phyloP scores from a whole-genome alignment of 2,797 vertebrate genomes.

The Astyanax mexicanus region DNA sequence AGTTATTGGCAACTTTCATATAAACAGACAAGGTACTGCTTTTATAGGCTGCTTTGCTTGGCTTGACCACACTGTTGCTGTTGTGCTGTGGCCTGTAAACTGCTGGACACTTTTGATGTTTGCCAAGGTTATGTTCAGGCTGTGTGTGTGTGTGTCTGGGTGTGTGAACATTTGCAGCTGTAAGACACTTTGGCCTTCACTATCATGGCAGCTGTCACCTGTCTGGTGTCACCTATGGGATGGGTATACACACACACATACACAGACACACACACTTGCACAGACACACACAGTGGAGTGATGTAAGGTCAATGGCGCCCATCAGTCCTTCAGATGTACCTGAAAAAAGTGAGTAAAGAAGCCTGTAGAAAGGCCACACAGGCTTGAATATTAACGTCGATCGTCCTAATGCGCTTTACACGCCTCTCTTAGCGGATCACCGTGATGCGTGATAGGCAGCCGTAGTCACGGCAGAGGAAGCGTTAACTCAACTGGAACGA shows the following conservation, averaged over 20 bases:
- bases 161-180: constrained; percentile 75
- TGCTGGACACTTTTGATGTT: constrained; percentile 43
- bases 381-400: constrained; percentile 30
- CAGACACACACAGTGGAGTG: constrained; percentile 40
- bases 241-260: constrained; percentile 55
- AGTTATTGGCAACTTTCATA: too few species aligned
- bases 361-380: constrained; percentile 16
- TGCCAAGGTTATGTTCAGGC: constrained; percentile 36
- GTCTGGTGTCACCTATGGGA: constrained; percentile 75
- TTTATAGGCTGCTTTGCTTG: constrained; percentile 32
- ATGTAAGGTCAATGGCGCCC: constrained; percentile 6
- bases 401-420: constrained; percentile 31
- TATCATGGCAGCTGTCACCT: constrained; percentile 61
- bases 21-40: too few species aligned
- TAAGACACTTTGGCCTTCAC: constrained; percentile 72
- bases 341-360: constrained; percentile 27
- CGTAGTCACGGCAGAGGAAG: constrained; percentile 46
- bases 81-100: constrained; percentile 35
- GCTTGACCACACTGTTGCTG: constrained; percentile 29
- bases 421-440: constrained; percentile 32
- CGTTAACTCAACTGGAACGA: constrained; percentile 56
- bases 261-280: constrained; percentile 49
- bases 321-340: constrained; percentile 11
- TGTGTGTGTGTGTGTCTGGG: constrained; percentile 41
- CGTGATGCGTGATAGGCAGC: constrained; percentile 43